A percentile compares a stretch with the other conserved stretches of the same genome.
Conservation (phyloP, 1,140 invertebrate genomes). For the Pteromalus puparum region DNA sequence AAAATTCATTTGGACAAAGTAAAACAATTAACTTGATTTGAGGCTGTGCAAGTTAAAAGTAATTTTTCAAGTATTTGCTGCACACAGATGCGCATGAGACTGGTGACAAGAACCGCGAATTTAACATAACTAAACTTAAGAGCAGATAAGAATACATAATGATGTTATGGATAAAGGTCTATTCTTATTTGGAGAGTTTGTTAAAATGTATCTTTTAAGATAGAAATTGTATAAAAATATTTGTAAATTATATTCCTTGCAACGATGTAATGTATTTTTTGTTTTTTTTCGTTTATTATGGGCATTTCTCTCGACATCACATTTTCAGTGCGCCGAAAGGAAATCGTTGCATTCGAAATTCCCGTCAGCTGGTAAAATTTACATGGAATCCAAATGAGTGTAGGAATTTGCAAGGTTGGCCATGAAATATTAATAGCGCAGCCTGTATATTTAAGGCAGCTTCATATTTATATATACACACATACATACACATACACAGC, state of each 20-base stretch:
- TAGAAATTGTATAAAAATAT: slow-evolving; percentile 47
- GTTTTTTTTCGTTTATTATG: neutral
- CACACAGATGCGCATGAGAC: slow-evolving; percentile 4
- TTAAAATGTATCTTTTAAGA: slow-evolving; percentile 33
- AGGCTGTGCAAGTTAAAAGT: slow-evolving; percentile 7
- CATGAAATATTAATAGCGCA: slow-evolving; percentile 14
- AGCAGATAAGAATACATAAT: slow-evolving; percentile 11
- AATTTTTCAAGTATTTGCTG: slow-evolving; percentile 13
- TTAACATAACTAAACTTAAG: slow-evolving; percentile 4
- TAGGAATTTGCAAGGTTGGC: neutral
- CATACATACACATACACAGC: neutral
- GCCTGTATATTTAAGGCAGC: slow-evolving; percentile 11
- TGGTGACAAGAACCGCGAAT: slow-evolving; percentile 19
- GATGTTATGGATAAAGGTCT: slow-evolving; percentile 11
- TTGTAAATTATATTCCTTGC: slow-evolving; percentile 42
- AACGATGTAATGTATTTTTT: neutral
- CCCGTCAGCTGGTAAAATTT: neutral
- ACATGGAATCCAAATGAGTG: neutral
- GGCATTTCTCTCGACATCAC: neutral
- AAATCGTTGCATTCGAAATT: slow-evolving; percentile 6
- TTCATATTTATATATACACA: neutral
- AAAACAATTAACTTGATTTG: neutral
- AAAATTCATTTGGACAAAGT: neutral
- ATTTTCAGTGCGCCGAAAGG: neutral
- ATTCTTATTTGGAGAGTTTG: slow-evolving; percentile 20